Percentiles rank a stretch among this genome's conserved stretches.
phyloP scores from a whole-genome alignment of 2,888 invertebrate species.

The Archaeoteleia sp. region DNA sequence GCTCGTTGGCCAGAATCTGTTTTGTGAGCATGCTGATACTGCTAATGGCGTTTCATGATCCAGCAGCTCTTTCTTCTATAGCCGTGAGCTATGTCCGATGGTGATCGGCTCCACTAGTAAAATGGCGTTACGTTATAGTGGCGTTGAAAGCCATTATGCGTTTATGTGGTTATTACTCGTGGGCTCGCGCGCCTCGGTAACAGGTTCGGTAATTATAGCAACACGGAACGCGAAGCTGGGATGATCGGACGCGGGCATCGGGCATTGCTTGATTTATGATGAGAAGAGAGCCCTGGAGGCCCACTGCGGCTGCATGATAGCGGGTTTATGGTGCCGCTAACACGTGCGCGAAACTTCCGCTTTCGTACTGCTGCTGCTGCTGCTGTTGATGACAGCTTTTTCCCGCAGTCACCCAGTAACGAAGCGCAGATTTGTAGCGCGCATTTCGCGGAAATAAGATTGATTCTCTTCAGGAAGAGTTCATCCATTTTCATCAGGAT shows the following conservation, averaged over 20 bases:
- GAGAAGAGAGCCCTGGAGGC: constrained; percentile 21
- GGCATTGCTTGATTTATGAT: constrained; percentile 46
- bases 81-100: constrained; percentile 23
- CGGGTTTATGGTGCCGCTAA: constrained; percentile 38
- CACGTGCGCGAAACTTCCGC: constrained; percentile 44
- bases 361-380: constrained; percentile 4
- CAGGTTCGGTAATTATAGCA: constrained; percentile 39
- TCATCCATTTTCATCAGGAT: constrained; percentile 50
- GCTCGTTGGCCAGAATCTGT: constrained; percentile 25
- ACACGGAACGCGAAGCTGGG: constrained; percentile 15
- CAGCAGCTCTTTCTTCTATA: constrained; percentile 30
- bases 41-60: constrained; percentile 45
- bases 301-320: constrained; percentile 16
- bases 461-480: constrained; percentile 43
- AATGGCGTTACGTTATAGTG: constrained; percentile 23
- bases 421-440: constrained; percentile 34
- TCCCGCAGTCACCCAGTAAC: constrained; percentile 36
- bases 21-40: constrained; percentile 36
- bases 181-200: constrained; percentile 27
- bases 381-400: constrained; percentile 47
- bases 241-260: constrained; percentile 30
- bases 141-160: constrained; percentile 44
- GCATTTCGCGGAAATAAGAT: constrained; percentile 50
- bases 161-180: constrained; percentile 50
- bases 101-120: constrained; percentile 19